A percentile compares a stretch with the other conserved stretches of the same genome.
Evolutionary conservation across 1,140 invertebrate genomes (phyloP).

Genomic region (Zaprionus taronus): DNA sequence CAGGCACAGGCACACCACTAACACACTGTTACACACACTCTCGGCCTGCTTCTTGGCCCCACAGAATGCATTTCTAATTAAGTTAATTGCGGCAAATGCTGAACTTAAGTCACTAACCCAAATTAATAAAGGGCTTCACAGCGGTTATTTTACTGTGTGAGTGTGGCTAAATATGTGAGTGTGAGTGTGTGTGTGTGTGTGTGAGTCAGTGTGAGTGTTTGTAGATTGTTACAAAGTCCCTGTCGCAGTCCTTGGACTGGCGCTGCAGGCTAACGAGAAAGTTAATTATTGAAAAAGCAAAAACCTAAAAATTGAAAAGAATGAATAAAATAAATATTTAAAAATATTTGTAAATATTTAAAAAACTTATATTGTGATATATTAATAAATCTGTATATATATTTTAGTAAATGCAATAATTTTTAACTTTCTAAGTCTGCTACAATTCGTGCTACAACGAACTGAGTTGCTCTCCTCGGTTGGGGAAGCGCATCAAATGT

Average conservation of each 20-base stretch:
- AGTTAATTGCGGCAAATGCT: constrained; percentile 83
- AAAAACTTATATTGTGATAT: neutral
- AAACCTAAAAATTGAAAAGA: neutral
- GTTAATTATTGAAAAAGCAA: neutral
- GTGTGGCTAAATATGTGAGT: neutral
- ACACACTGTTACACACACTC: constrained; percentile 1
- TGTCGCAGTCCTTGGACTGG: neutral
- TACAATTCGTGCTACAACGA: neutral
- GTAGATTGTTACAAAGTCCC: neutral
- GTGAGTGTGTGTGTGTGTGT: constrained; percentile 3
- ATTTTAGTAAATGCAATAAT: neutral
- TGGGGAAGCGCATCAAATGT: constrained; percentile 33
- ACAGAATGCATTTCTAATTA: constrained; percentile 81
- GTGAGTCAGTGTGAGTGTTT: constrained; percentile 4
- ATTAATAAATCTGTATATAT: neutral
- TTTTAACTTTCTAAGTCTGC: neutral
- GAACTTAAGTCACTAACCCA: constrained; percentile 82
- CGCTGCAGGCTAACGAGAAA: constrained; percentile 10
- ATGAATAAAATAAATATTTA: neutral
- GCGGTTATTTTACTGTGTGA: constrained; percentile 12
- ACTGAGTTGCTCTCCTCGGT: neutral
- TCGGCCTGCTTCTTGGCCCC: constrained; percentile 48
- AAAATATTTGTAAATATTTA: neutral
- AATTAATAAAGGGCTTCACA: constrained; percentile 70
- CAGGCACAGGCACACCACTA: constrained; percentile 4